Base-by-base conservation (phyloP, 64 coral and sea anemone genomes). In the Dendrophyllia cribrosa region DNA sequence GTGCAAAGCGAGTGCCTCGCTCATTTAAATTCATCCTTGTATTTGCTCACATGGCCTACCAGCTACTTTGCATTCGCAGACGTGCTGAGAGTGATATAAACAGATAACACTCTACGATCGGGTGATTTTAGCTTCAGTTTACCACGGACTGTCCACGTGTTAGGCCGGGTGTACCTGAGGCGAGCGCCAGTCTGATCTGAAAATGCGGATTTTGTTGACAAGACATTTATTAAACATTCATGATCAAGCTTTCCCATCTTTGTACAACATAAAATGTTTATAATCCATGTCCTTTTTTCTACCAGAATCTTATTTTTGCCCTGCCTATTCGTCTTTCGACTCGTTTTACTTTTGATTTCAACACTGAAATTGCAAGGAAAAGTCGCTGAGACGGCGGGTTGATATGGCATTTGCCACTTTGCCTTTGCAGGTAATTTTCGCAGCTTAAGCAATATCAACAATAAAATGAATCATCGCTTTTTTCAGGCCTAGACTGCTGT, bases 21-120 rank as follows among this genome's bases (percentile, higher is more conserved):
- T 84, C 5, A 67, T 84, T 84, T 4, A 84, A 84, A 84, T 84
- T 84, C 80, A 45, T 48, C 11, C 50, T n/a, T 25, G 61, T 50
- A 59, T 67, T 68, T 67, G 80, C 78, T 46, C 20, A 82, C 78
- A 63, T 63, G 56, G 58, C 75, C 9, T 58, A 13, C 9, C 7
- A 24, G n/a, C 50, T 78, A n/a, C 25, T 59, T 78, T 24, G 51
- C 2, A 58, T 78, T 56, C 22, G 58, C 24, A n/a, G 50, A 24
- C 25, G 8, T 56, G 75, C 51, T 26, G 70, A 12, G 12, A 72
- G 9, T 11, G 9, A 72, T 72, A 72, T 34, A 34, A 34, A 34
- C 34, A 34, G 34, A 72, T 34, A 72, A 12, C 14, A 72, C 70
- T 23, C 26, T 7, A 44, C 34, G 34, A 7, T 7, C 11, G 26